phyloP scores from a whole-genome alignment of 2,888 invertebrate genomes.

The Eucriotettix oculatus region DNA sequence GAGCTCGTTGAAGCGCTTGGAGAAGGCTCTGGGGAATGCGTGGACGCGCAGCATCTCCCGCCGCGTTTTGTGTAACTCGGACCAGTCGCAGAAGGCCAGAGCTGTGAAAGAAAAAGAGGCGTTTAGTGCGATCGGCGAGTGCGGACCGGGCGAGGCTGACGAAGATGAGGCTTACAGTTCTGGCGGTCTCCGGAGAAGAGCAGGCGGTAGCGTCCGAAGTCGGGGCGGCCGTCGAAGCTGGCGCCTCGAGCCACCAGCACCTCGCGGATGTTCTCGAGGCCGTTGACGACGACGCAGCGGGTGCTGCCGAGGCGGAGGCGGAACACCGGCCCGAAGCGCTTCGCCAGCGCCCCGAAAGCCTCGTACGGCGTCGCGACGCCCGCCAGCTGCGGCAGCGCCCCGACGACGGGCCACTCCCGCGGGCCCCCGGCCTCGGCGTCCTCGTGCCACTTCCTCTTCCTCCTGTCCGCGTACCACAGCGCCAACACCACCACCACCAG shows the following conservation, averaged over 20 bases:
- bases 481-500: too few species aligned
- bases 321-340: conserved; percentile 35
- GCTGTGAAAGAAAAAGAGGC: conserved; percentile 27
- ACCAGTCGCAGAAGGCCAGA: conserved; percentile 53
- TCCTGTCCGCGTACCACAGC: too few species aligned
- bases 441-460: too few species aligned
- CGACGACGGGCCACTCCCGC: conserved; percentile 35
- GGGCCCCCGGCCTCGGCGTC: conserved; percentile 29
- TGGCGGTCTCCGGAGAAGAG: conserved; percentile 47
- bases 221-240: conserved; percentile 45
- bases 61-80: conserved; percentile 39
- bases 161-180: conserved; percentile 38
- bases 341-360: conserved; percentile 34
- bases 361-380: conserved; percentile 42
- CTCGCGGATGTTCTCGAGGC: conserved; percentile 38
- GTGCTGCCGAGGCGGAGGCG: conserved; percentile 36
- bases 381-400: conserved; percentile 36
- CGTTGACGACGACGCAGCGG: conserved; percentile 38
- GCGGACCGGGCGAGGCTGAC: too few species aligned
- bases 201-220: conserved; percentile 41
- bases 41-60: conserved; percentile 39
- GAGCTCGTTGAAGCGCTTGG: conserved; percentile 32
- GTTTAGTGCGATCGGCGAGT: not conserved
- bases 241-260: conserved; percentile 37
- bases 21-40: conserved; percentile 39